Base-by-base conservation (phyloP, 1,140 invertebrate genomes). In the Coenobita brevimanus region DNA sequence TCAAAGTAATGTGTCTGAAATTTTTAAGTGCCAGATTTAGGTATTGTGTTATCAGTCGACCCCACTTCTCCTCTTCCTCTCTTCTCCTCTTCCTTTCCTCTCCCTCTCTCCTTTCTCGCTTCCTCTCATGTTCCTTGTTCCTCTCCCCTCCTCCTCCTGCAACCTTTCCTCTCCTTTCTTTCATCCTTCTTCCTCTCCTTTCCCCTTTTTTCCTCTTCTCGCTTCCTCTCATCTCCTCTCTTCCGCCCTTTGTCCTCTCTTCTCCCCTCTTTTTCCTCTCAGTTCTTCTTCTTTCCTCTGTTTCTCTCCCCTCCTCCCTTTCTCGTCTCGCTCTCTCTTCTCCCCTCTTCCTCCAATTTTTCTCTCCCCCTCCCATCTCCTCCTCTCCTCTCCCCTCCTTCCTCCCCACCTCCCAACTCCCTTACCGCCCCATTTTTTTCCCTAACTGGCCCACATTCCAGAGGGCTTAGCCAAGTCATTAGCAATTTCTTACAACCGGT, bases 261-360 rank as follows among this genome's bases (percentile, higher is more conserved):
- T n/a, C n/a, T n/a, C n/a, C n/a, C n/a, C n/a, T n/a, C n/a, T n/a
- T n/a, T n/a, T n/a, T n/a, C n/a, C n/a, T n/a, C n/a, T n/a, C n/a
- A n/a, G n/a, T n/a, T n/a, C n/a, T n/a, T n/a, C n/a, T n/a, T n/a
- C n/a, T n/a, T n/a, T n/a, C n/a, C n/a, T n/a, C n/a, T n/a, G n/a
- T n/a, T n/a, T n/a, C n/a, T n/a, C n/a, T n/a, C n/a, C n/a, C n/a
- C n/a, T n/a, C n/a, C n/a, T n/a, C n/a, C n/a, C n/a, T n/a, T n/a
- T n/a, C n/a, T n/a, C n/a, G n/a, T n/a, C n/a, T n/a, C n/a, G n/a
- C 54, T 79, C 43, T 79, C 36, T 15, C 36, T 73, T 15, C 69
- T 27, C 57, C 30, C 50, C 30, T 43, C 50, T 57, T 43, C 10
- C 79, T 33, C 27, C 36, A 6, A 27, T 38, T 38, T 64, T 43